Conservation (phyloP, 2,797 vertebrate genomes). For the Enteromius unitaeniatus region DNA sequence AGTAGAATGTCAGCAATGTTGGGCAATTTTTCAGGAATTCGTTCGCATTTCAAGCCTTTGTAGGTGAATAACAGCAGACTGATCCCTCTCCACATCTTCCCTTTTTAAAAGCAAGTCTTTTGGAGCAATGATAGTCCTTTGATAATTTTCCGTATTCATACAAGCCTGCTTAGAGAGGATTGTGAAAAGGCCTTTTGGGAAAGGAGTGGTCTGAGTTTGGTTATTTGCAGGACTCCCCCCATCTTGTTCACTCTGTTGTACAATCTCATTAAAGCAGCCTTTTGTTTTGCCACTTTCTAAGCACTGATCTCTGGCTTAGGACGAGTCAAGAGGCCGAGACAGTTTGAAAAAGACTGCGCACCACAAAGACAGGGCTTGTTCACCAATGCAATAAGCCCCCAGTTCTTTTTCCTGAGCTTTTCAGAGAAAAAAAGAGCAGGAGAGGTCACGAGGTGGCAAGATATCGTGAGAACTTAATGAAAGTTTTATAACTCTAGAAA, state of each 20-base stretch:
- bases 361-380: conserved; percentile 84
- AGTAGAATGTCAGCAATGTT: conserved; percentile 63
- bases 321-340: conserved; percentile 85
- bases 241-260: conserved; percentile 79
- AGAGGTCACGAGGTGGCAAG: conserved; percentile 79
- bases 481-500: conserved; percentile 90
- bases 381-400: conserved; percentile 70
- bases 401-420: conserved; percentile 60
- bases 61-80: conserved; percentile 70
- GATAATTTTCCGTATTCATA: conserved; percentile 73
- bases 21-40: conserved; percentile 65
- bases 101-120: conserved; percentile 75
- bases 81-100: conserved; percentile 71
- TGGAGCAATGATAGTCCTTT: conserved; percentile 75
- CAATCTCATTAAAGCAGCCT: conserved; percentile 85
- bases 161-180: conserved; percentile 76
- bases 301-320: conserved; percentile 86
- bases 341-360: conserved; percentile 81
- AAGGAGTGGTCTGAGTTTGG: conserved; percentile 72
- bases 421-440: conserved; percentile 58
- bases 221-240: conserved; percentile 71
- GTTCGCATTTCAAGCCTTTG: conserved; percentile 60
- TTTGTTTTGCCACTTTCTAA: conserved; percentile 87
- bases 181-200: conserved; percentile 85
- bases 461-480: conserved; percentile 91